Percentiles rank a stretch among this genome's conserved stretches.
Evolutionary conservation across 1,140 invertebrate species (phyloP).

Genomic region (Chlorops oryzae): DNA sequence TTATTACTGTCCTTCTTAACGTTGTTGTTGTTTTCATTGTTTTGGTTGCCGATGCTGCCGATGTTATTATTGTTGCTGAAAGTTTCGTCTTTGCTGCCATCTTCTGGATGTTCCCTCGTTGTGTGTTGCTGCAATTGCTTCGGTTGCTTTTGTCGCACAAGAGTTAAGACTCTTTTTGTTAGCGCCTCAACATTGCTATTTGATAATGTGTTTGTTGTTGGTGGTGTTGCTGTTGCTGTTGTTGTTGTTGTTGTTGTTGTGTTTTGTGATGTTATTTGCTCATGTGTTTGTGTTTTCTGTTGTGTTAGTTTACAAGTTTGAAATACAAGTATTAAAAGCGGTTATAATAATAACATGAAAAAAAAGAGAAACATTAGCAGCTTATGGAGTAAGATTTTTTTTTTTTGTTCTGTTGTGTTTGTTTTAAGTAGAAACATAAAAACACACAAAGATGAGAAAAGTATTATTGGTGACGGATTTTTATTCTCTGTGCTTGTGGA

Average conservation of each 20-base stretch:
- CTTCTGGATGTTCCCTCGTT: no score
- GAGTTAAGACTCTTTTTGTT: no score
- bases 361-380: not conserved
- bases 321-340: no score
- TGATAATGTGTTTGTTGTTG: slow-evolving; percentile 18
- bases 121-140: no score
- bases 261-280: slow-evolving; percentile 32
- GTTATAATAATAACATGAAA: not conserved
- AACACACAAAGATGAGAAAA: no score
- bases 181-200: no score
- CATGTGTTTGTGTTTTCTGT: slow-evolving; percentile 25
- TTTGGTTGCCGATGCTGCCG: slow-evolving; percentile 4
- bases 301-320: slow-evolving; percentile 8
- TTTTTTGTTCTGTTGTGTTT: slow-evolving; percentile 4
- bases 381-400: not conserved
- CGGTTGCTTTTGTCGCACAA: no score
- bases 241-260: slow-evolving; percentile 22
- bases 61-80: slow-evolving; percentile 6
- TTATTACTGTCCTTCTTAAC: slow-evolving; percentile 1
- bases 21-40: not conserved
- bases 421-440: no score
- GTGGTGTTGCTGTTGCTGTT: slow-evolving; percentile 16
- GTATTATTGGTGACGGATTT: no score
- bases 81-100: no score
- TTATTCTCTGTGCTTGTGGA: no score